phyloP scores from a whole-genome alignment of 2,888 invertebrate species.

The Erebia ligea region DNA sequence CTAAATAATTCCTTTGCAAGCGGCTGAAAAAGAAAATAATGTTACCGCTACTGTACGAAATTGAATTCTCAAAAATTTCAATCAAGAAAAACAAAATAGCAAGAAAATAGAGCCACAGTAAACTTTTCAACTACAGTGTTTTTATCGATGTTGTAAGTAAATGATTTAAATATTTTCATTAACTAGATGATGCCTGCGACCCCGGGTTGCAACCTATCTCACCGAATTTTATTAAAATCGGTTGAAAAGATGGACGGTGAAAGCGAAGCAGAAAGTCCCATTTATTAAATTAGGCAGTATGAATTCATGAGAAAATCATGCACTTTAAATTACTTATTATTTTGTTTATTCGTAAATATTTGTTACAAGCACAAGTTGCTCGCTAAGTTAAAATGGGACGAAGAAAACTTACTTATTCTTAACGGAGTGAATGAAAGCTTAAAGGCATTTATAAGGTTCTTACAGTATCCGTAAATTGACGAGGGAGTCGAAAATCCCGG shows the following conservation, averaged over 20 bases:
- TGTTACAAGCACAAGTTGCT: background rate
- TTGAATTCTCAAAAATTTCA: background rate
- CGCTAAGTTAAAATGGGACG: background rate
- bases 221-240: too few species aligned
- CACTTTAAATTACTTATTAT: too few species aligned
- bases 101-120: background rate
- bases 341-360: too few species aligned
- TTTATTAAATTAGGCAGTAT: too few species aligned
- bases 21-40: slow-evolving; percentile 75
- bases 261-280: too few species aligned
- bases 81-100: background rate
- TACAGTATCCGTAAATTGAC: slow-evolving; percentile 86
- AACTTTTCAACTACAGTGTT: background rate
- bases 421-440: background rate
- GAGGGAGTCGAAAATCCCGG: slow-evolving; percentile 85
- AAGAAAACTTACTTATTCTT: background rate
- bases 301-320: too few species aligned
- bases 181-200: too few species aligned
- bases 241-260: too few species aligned
- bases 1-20: slow-evolving; percentile 85
- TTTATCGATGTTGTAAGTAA: too few species aligned
- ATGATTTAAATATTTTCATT: too few species aligned
- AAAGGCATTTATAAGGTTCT: slow-evolving; percentile 57
- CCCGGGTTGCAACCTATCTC: too few species aligned
- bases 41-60: background rate